Evolutionary conservation across 2,113 vertebrate genomes (phyloP).

Genomic region (Ranitomeya imitator): DNA sequence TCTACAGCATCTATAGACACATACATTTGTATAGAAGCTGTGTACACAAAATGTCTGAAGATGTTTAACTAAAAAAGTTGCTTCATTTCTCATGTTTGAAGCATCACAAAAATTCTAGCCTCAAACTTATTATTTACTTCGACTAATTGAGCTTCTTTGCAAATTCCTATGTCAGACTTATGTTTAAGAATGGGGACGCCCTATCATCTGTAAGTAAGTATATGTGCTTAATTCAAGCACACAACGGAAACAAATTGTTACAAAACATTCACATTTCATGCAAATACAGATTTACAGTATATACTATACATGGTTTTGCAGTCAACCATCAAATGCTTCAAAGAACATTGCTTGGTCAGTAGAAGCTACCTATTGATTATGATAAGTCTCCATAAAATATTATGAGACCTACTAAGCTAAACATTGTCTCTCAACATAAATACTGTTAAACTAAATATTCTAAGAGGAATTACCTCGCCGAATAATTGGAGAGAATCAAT

Average conservation of each 20-base stretch:
- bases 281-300: neutral
- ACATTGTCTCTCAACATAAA: neutral
- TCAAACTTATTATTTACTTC: neutral
- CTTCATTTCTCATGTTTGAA: neutral
- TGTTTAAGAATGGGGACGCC: neutral
- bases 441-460: neutral
- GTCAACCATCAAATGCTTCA: conserved; percentile 26
- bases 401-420: neutral
- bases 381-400: neutral
- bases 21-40: neutral
- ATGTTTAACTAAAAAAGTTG: neutral
- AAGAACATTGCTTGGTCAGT: neutral
- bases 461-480: conserved; percentile 76
- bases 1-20: neutral
- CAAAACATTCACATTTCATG: neutral
- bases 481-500: conserved; percentile 78
- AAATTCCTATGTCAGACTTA: neutral
- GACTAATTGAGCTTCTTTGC: neutral
- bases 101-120: neutral
- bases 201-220: neutral
- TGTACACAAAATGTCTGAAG: neutral
- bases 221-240: neutral
- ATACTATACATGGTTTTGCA: neutral
- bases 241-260: neutral
- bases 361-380: neutral